A percentile compares a stretch with the other conserved stretches of the same genome.
phyloP scores from a whole-genome alignment of 1,140 invertebrate genomes.

The Drosophila paulistorum region DNA sequence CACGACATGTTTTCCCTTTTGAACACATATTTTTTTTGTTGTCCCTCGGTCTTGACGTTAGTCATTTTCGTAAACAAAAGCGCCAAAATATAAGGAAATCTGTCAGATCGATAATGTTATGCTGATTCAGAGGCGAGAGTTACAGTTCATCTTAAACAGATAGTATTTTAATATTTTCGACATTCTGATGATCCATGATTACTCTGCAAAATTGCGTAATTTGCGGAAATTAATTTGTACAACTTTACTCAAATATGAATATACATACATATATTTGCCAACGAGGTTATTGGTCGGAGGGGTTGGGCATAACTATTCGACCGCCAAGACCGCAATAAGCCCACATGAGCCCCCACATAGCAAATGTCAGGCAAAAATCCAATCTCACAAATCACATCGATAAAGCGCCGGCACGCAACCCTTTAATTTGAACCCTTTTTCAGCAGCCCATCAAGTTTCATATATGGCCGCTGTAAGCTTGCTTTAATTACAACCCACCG shows the following conservation, averaged over 20 bases:
- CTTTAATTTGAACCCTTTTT: slow-evolving; percentile 57
- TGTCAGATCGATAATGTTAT: slow-evolving; percentile 1
- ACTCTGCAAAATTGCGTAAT: slow-evolving; percentile 68
- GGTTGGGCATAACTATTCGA: slow-evolving; percentile 24
- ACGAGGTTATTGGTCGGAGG: no score
- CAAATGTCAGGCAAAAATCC: slow-evolving; percentile 52
- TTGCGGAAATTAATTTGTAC: slow-evolving; percentile 72
- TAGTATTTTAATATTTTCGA: background rate
- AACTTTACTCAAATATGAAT: slow-evolving; percentile 62
- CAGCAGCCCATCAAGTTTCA: slow-evolving; percentile 50
- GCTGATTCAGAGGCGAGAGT: background rate
- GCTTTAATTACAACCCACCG: slow-evolving; percentile 71
- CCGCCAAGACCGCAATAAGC: slow-evolving; percentile 78
- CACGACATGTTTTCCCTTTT: slow-evolving; percentile 62
- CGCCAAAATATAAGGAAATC: background rate
- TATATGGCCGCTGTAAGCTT: slow-evolving; percentile 71
- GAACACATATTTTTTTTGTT: slow-evolving; percentile 11
- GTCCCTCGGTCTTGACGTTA: background rate
- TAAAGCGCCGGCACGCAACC: slow-evolving; percentile 78
- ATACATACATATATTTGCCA: slow-evolving; percentile 6
- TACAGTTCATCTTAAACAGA: background rate
- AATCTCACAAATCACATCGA: slow-evolving; percentile 79
- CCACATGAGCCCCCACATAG: slow-evolving; percentile 65
- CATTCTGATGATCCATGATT: slow-evolving; percentile 16
- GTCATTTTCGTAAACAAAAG: slow-evolving; percentile 9